Evolutionary conservation across 2,113 vertebrate species (phyloP), one percentile per base, ranked within the genome.

Genomic region (Catagonus wagneri): DNA sequence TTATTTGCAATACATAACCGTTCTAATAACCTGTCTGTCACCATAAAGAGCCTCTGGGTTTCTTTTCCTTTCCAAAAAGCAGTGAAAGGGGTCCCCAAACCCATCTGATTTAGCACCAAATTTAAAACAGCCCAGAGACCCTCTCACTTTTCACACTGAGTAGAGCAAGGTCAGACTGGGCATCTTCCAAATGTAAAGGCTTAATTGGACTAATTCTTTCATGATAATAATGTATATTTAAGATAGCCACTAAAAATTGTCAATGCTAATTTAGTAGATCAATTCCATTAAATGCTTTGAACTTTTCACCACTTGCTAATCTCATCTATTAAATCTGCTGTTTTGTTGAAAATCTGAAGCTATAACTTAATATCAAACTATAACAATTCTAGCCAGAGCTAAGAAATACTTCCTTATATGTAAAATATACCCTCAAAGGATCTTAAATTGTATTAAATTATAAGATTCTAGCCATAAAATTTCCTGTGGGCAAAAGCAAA

Each of bases 181-280:
- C 90, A 88, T 95, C 94, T 90, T 96, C 96, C 92, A 97, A 98
- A 98, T 97, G 96, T 89, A 89, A 96, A 89, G 89, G 89, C 96
- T 96, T 98, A 98, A 98, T 96, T 97, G 96, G 80, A 96, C 97
- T 96, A 98, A 96, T 96, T 97, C 94, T 97, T 96, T 98, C 94
- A 83, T 90, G 96, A 97, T 97, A 98, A 98, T 97, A 98, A 97
- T 96, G 94, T 97, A 96, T 97, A 98, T 98, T 98, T 98, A 98
- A 98, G 98, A 96, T 95, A 96, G 97, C 98, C 94, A 98, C 94
- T 97, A 98, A 97, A 98, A 97, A 94, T 95, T 97, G 97, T 98
- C 98, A 98, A 95, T 98, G 97, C 97, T 98, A 95, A 98, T 97
- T 98, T 96, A 98, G 96, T 96, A 97, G 92, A 98, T 97, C 97